phyloP scores from a whole-genome alignment of 2,797 vertebrate species.

The Phataginus tetradactyla region DNA sequence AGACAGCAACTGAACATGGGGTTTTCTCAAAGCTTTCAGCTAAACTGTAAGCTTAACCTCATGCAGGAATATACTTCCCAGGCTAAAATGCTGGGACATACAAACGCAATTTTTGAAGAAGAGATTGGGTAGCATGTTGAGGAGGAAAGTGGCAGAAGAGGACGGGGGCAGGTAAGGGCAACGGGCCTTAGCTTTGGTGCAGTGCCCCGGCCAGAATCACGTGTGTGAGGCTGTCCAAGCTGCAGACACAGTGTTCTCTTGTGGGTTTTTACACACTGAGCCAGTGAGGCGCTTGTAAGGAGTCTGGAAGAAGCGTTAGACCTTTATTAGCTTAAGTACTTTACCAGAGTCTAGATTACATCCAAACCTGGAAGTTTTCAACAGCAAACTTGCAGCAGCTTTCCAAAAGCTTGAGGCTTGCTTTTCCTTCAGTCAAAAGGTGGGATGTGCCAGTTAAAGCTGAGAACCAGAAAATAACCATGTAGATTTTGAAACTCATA shows the following conservation, averaged over 20 bases:
- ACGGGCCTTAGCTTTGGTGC: conserved; percentile 34
- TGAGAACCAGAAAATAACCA: conserved; percentile 69
- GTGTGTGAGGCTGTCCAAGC: conserved; percentile 40
- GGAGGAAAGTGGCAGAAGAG: background rate
- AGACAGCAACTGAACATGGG: background rate
- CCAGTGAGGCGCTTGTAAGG: conserved; percentile 52
- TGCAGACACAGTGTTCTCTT: conserved; percentile 61
- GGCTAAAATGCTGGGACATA: background rate
- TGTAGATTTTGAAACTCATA: conserved; percentile 53
- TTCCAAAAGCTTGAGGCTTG: conserved; percentile 74
- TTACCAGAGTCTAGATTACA: conserved; percentile 82
- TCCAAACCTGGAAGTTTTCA: conserved; percentile 79
- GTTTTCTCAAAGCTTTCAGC: background rate
- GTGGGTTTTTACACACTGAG: conserved; percentile 51
- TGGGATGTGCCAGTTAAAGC: conserved; percentile 72
- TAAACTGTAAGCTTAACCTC: background rate
- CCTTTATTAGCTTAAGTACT: conserved; percentile 82
- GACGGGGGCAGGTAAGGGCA: background rate
- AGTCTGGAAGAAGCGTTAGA: conserved; percentile 78
- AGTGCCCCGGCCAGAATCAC: background rate
- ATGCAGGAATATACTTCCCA: background rate
- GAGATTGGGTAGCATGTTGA: background rate
- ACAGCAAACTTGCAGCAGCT: conserved; percentile 60
- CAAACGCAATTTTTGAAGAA: background rate
- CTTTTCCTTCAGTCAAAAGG: conserved; percentile 52